Evolutionary conservation across 1,140 invertebrate genomes (phyloP), one percentile per base, ranked within the genome.

Genomic region (Calephelis virginiensis): DNA sequence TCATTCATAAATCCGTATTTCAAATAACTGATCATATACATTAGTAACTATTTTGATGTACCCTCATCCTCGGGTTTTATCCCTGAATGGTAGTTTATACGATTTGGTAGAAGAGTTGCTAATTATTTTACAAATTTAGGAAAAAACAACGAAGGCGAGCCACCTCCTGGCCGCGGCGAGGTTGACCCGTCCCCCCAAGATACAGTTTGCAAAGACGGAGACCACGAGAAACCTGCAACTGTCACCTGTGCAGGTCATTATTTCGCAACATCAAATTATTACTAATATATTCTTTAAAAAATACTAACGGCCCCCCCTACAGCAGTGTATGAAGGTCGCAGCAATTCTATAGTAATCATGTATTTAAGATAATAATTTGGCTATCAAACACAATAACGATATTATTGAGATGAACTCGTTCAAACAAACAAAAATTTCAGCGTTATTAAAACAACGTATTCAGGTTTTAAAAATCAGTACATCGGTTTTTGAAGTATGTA

Each of bases 191-290:
- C 69, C 76, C 61, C 72, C 82, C 75, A 88, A 87, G 79, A 87
- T 88, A 47, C 85, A 85, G 74, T 91, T 83, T 81, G 83, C 81
- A 66, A 91, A 83, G 75, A 83, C 86, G 63, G 89, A 91, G 80
- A 85, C 76, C 72, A 82, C 89, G 63, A 76, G 91, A 69, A 90
- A 81, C 75, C 80, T 92, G 75, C 84, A 86, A 76, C 84, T 91
- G 64, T 88, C 91, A 11, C 90, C 90, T 71, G 89, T 91, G 43
- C 91, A 92, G 90, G 91, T 92, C 73, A 62, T 43, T 9, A 49
- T 12, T 65, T 49, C 17, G 53, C 53, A 12, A 59, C 53, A 7
- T 59, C 28, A 28, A 56, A 4, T 59, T 38, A 59, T 38, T 59
- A 59, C 53, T 59, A 59, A 59, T 59, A 59, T 38, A 59, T n/a